Evolutionary conservation across 1,140 invertebrate genomes (phyloP).

Genomic region (Bombus difficillimus): DNA sequence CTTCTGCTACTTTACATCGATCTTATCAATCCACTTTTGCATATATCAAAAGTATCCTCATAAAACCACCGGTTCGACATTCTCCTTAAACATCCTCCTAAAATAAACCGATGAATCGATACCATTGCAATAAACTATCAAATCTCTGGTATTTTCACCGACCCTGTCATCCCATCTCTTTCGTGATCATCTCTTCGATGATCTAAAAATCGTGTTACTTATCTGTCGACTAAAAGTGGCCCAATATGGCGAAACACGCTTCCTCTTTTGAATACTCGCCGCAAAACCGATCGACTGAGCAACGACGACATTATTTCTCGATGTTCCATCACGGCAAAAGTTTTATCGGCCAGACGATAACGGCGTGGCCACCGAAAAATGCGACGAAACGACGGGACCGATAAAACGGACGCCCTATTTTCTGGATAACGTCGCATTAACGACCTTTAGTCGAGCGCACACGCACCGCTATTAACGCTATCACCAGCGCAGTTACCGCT

Average conservation of each 20-base stretch:
- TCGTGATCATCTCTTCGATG: too few relatives aligned
- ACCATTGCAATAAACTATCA: background rate
- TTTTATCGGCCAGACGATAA: constrained; percentile 11
- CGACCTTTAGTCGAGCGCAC: background rate
- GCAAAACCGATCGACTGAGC: background rate
- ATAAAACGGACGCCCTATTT: constrained; percentile 36
- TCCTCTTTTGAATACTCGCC: constrained; percentile 14
- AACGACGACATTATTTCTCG: constrained; percentile 31
- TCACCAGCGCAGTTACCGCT: constrained; percentile 20
- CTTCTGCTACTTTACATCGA: too few relatives aligned
- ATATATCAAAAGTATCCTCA: background rate
- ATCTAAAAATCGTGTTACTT: constrained; percentile 1
- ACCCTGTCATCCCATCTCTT: background rate
- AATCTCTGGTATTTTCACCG: background rate
- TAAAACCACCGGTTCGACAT: background rate
- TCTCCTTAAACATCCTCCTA: background rate
- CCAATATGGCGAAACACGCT: constrained; percentile 1
- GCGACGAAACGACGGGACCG: background rate
- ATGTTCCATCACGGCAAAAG: background rate
- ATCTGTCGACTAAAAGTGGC: constrained; percentile 10
- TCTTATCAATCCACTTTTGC: background rate
- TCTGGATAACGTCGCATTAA: constrained; percentile 29
- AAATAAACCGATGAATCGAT: background rate
- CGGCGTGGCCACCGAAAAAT: background rate
- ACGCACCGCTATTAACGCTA: constrained; percentile 45